These are phyloP conservation scores for Habrosyne pyritoides DNA, from an alignment of 2,888 invertebrate species.

Conservation along the genomic window DNA sequence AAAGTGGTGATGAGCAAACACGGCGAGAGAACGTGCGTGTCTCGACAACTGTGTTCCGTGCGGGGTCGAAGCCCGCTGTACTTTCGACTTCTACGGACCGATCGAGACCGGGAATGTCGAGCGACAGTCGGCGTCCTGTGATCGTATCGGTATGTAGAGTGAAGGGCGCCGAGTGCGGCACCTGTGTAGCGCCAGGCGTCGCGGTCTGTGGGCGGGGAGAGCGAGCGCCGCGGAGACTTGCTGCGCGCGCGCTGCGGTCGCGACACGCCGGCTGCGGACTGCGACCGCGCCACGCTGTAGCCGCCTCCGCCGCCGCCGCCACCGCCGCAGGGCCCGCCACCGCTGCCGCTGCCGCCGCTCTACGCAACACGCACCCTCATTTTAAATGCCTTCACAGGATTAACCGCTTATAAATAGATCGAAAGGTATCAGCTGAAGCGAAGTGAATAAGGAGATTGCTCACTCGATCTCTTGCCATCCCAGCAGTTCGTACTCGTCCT, in stretches of 20 bases:
- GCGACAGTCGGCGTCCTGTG: constrained; percentile 18
- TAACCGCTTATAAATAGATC: not conserved
- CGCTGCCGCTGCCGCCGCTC: constrained; percentile 2
- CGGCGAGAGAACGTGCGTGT: constrained; percentile 72
- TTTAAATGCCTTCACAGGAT: not conserved
- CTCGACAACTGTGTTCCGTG: constrained; percentile 79
- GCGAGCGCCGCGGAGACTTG: constrained; percentile 92
- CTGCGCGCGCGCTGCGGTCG: constrained; percentile 85
- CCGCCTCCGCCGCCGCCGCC: constrained; percentile 61
- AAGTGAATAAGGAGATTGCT: constrained; percentile 26
- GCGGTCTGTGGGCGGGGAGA: constrained; percentile 90
- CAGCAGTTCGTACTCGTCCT: constrained; percentile 87
- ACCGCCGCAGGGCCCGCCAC: not conserved
- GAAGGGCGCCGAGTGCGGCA: constrained; percentile 60
- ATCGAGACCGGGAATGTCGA: constrained; percentile 28
- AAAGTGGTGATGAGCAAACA: constrained; percentile 78
- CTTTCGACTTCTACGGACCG: constrained; percentile 50
- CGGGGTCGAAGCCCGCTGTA: constrained; percentile 69
- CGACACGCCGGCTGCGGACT: constrained; percentile 90
- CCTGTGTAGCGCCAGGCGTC: constrained; percentile 85
- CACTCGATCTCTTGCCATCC: constrained; percentile 85
- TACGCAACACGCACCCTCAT: not conserved
- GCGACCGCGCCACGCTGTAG: constrained; percentile 88
- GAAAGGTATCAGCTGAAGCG: not conserved
- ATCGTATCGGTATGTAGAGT: constrained; percentile 47